Conservation (phyloP, 2,113 vertebrate genomes). For the Rhagologus leucostigma region DNA sequence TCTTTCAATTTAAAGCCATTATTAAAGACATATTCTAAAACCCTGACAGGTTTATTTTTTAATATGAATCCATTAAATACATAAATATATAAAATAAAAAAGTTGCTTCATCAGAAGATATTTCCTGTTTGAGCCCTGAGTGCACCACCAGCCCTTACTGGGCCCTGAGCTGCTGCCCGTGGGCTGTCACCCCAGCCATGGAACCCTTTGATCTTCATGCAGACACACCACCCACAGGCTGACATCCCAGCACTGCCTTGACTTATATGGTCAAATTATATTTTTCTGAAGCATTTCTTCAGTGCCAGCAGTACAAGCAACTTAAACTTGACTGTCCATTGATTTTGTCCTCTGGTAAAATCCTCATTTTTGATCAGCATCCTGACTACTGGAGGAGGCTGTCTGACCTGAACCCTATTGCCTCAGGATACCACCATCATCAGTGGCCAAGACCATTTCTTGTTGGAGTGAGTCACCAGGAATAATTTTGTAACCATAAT, state of each 20-base stretch:
- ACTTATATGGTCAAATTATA: neutral
- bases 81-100: neutral
- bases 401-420: neutral
- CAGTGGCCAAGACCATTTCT: neutral
- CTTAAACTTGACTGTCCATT: neutral
- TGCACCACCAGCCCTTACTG: neutral
- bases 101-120: neutral
- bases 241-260: neutral
- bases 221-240: accelerated
- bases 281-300: neutral
- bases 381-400: neutral
- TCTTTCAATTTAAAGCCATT: neutral
- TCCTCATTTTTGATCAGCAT: neutral
- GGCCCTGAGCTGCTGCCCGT: neutral
- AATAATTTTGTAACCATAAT: neutral
- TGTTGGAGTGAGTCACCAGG: neutral
- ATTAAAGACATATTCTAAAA: neutral
- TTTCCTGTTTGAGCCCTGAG: neutral
- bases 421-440: neutral
- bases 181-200: neutral
- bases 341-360: neutral
- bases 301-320: neutral
- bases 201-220: neutral
- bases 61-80: neutral
- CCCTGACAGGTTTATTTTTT: neutral